These are phyloP conservation scores for Drosophila miranda DNA, from an alignment of 1,140 invertebrate genomes.

Conservation along the genomic window DNA sequence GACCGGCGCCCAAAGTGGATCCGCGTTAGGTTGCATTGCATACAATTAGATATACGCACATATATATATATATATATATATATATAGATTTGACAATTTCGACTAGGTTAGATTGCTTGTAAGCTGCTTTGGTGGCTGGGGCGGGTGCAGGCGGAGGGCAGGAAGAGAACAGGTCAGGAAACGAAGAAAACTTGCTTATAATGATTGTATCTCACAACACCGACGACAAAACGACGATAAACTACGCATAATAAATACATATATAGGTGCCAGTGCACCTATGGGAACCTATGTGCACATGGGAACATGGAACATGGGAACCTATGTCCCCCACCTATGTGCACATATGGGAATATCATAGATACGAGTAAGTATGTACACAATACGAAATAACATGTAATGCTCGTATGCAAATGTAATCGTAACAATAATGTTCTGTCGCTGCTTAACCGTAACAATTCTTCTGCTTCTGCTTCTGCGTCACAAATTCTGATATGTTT, in stretches of 20 bases:
- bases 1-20: conserved; percentile 18
- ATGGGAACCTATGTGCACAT: too few relatives aligned
- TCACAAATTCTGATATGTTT: conserved; percentile 63
- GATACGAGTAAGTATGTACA: conserved; percentile 9
- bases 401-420: conserved; percentile 20
- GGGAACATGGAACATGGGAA: too few relatives aligned
- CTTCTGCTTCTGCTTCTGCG: background rate
- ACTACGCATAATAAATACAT: conserved; percentile 65
- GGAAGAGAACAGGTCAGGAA: conserved; percentile 28
- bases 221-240: conserved; percentile 71
- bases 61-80: background rate
- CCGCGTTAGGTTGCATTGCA: background rate
- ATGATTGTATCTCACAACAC: conserved; percentile 82
- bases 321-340: too few relatives aligned
- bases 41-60: too few relatives aligned
- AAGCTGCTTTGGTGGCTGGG: conserved; percentile 23
- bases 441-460: conserved; percentile 67
- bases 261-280: conserved; percentile 13
- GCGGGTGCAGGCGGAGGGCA: too few relatives aligned
- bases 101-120: conserved; percentile 38
- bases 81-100: conserved; percentile 30
- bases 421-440: conserved; percentile 30
- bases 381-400: conserved; percentile 14
- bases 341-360: conserved; percentile 4
- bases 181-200: conserved; percentile 51